A percentile compares a stretch with the other conserved stretches of the same genome.
Conservation (phyloP, 2,113 vertebrate species). For the Strigops habroptila region DNA sequence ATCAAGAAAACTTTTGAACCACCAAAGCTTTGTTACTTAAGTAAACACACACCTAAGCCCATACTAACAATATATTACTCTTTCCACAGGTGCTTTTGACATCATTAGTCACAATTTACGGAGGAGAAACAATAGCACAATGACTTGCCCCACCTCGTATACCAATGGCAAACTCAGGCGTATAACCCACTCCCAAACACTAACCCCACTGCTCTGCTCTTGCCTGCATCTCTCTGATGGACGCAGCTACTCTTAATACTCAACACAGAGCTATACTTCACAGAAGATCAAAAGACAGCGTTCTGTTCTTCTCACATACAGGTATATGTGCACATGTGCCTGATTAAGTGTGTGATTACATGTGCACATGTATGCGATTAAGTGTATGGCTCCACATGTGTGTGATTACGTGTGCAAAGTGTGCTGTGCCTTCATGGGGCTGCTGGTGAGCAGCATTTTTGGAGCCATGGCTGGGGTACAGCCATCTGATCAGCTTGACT, state of each 20-base stretch:
- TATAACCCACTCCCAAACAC: neutral
- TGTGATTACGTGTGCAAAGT: rapidly evolving
- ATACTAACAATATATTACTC: neutral
- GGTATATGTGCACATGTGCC: rapidly evolving
- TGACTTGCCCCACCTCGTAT: neutral
- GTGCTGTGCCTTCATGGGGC: neutral
- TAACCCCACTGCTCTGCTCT: neutral
- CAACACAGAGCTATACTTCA: neutral
- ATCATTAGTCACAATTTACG: neutral
- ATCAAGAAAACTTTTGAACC: neutral
- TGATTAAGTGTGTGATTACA: neutral
- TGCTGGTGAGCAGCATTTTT: neutral
- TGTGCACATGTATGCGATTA: rapidly evolving
- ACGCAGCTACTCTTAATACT: rapidly evolving
- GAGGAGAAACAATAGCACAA: neutral
- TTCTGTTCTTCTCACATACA: neutral
- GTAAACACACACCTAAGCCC: neutral
- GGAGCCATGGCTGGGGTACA: neutral
- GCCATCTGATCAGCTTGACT: slow-evolving; percentile 13
- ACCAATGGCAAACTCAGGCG: neutral
- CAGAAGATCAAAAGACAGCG: neutral
- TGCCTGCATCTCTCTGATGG: neutral
- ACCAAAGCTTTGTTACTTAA: neutral
- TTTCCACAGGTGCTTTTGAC: neutral
- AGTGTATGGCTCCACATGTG: rapidly evolving